phyloP scores from a whole-genome alignment of 2,888 invertebrate genomes.

The Drosophila austrosaltans region DNA sequence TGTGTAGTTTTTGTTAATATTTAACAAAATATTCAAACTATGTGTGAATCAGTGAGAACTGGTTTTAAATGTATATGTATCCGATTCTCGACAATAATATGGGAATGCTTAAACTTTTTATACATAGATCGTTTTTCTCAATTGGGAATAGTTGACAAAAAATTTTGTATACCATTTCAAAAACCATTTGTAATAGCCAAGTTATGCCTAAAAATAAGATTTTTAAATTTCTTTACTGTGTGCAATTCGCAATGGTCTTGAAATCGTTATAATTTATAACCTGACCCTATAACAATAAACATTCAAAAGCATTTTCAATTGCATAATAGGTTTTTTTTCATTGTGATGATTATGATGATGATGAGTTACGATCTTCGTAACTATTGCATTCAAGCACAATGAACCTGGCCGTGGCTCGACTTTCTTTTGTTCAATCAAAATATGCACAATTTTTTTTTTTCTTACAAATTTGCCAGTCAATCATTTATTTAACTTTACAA shows the following conservation, averaged over 20 bases:
- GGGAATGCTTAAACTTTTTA: no score
- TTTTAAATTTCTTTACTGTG: background rate
- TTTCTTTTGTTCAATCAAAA: constrained; percentile 59
- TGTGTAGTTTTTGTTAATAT: no score
- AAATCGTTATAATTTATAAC: background rate
- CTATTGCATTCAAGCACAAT: constrained; percentile 48
- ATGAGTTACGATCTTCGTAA: constrained; percentile 12
- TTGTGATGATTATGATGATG: constrained; percentile 19
- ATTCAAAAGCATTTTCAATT: constrained; percentile 21
- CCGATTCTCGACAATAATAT: no score
- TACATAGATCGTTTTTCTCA: no score
- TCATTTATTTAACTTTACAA: constrained; percentile 41
- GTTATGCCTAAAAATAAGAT: background rate
- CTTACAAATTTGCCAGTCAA: constrained; percentile 59
- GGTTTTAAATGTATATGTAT: no score
- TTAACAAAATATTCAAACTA: no score
- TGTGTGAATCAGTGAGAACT: no score
- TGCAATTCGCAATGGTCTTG: no score
- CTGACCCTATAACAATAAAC: background rate
- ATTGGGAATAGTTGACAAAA: no score
- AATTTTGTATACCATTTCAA: no score
- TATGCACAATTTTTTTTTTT: constrained; percentile 47
- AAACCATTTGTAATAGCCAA: no score
- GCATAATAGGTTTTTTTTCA: constrained; percentile 32
- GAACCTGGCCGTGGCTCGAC: constrained; percentile 66